Evolutionary conservation across 92 coral and sea anemone species (phyloP).

Genomic region (Ricordea florida): DNA sequence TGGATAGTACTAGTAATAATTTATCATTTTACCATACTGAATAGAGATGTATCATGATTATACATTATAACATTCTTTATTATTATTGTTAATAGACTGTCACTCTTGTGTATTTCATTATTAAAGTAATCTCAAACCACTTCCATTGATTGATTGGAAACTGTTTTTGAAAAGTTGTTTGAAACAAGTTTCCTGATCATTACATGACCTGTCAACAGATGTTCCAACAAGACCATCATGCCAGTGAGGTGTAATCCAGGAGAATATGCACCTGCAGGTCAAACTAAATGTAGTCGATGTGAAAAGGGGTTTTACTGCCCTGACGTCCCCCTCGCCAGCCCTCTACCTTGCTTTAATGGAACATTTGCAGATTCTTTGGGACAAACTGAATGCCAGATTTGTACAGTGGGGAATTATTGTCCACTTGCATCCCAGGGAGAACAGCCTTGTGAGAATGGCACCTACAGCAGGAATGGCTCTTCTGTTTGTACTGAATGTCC

Average conservation of each 20-base stretch:
- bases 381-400: slow-evolving; percentile 63
- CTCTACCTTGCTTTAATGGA: slow-evolving; percentile 81
- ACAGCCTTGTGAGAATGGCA: slow-evolving; percentile 71
- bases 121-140: too few species aligned
- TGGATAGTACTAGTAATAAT: too few species aligned
- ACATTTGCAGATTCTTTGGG: slow-evolving; percentile 67
- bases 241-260: slow-evolving; percentile 83
- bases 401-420: slow-evolving; percentile 83
- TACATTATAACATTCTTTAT: too few species aligned
- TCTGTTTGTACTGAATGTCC: slow-evolving; percentile 90
- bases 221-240: slow-evolving; percentile 64
- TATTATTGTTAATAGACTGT: too few species aligned
- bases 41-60: too few species aligned
- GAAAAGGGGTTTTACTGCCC: slow-evolving; percentile 83
- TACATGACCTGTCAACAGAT: slow-evolving; percentile 46
- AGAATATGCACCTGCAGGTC: slow-evolving; percentile 78
- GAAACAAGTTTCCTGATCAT: not conserved
- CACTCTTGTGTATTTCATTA: not conserved
- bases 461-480: slow-evolving; percentile 84
- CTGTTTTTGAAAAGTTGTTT: too few species aligned
- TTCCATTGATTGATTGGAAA: too few species aligned
- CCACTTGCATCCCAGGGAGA: slow-evolving; percentile 68
- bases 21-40: too few species aligned
- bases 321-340: slow-evolving; percentile 53
- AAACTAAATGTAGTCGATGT: slow-evolving; percentile 61